Percentiles rank a stretch among this genome's conserved stretches.
Evolutionary conservation across 2,113 vertebrate species (phyloP).

Genomic region (Cheirogaleus medius): DNA sequence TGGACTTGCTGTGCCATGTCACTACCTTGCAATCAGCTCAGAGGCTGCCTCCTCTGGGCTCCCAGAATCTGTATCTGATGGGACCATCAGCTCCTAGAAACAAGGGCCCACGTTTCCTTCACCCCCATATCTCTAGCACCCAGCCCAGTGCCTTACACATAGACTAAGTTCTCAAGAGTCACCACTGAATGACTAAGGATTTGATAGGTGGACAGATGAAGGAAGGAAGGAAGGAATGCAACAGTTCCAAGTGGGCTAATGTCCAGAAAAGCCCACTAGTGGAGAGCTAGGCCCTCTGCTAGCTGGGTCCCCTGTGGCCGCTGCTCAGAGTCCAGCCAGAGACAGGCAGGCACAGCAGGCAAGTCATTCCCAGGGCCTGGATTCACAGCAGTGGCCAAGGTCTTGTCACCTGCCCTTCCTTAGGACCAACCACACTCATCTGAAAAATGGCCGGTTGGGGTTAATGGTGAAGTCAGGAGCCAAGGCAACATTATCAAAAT

Average conservation of each 20-base stretch:
- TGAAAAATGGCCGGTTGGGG: background rate
- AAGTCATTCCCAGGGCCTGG: background rate
- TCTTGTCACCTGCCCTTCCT: background rate
- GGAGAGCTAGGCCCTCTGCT: background rate
- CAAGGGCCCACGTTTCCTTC: background rate
- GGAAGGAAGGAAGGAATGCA: background rate
- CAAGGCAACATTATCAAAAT: background rate
- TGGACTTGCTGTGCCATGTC: background rate
- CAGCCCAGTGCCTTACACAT: background rate
- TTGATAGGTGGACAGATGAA: background rate
- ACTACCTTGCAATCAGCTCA: background rate
- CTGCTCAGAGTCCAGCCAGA: background rate
- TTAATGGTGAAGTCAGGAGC: slow-evolving; percentile 24
- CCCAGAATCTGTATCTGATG: background rate
- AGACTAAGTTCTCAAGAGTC: background rate
- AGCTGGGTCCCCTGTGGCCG: background rate
- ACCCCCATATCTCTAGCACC: background rate
- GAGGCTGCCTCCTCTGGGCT: background rate
- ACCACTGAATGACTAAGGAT: background rate
- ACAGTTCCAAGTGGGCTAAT: background rate
- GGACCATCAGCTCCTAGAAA: background rate
- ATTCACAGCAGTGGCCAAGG: rapidly evolving
- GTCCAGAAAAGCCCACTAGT: background rate
- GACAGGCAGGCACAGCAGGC: background rate
- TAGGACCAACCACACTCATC: background rate